A percentile compares a stretch with the other conserved stretches of the same genome.
Evolutionary conservation across 2,113 vertebrate genomes (phyloP).

Genomic region (Mormyrus iriodes): DNA sequence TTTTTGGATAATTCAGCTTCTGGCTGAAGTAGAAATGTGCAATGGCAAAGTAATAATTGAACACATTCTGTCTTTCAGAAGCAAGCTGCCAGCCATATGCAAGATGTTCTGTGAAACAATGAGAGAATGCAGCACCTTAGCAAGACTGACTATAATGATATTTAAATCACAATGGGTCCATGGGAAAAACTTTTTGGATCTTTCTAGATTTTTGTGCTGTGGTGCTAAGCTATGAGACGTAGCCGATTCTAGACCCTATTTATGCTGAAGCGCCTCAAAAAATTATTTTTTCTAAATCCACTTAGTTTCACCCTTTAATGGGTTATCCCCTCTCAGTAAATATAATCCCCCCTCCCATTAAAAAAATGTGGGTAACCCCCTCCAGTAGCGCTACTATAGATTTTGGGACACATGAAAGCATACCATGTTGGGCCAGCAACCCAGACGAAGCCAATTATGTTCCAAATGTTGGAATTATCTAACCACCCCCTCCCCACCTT

Average conservation of each 20-base stretch:
- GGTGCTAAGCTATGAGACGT: neutral
- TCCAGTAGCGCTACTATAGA: neutral
- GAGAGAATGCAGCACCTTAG: neutral
- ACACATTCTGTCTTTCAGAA: neutral
- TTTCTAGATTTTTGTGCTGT: neutral
- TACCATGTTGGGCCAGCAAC: neutral
- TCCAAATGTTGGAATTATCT: neutral
- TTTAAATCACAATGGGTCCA: neutral
- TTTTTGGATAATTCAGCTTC: neutral
- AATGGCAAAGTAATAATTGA: slow-evolving; percentile 1
- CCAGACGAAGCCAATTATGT: neutral
- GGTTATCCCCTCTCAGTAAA: no score
- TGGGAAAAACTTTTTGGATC: neutral
- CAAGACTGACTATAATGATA: neutral
- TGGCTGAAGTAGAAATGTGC: neutral
- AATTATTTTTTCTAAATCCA: neutral
- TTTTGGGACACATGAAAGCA: neutral
- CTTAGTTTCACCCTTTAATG: neutral
- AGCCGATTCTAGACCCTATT: neutral
- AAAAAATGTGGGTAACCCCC: neutral
- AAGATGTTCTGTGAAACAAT: neutral
- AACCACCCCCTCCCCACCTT: no score
- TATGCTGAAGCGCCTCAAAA: neutral
- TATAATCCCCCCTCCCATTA: no score
- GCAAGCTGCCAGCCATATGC: neutral